These are phyloP conservation scores for Lepidochrysops patricia DNA, from an alignment of 2,888 invertebrate genomes.

Conservation along the genomic window DNA sequence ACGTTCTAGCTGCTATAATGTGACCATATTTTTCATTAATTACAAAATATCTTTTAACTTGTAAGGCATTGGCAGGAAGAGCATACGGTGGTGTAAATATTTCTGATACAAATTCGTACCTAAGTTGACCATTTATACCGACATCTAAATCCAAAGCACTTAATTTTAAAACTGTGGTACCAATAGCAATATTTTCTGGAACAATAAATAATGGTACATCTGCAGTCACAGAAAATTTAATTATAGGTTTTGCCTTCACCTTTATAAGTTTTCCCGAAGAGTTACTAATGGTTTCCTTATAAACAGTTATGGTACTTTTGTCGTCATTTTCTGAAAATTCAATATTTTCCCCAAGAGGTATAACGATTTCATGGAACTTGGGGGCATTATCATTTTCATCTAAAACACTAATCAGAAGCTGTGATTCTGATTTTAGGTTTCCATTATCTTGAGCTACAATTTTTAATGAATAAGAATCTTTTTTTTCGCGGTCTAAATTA, in stretches of 20 bases:
- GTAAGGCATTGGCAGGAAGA: constrained; percentile 52
- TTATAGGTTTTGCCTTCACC: constrained; percentile 48
- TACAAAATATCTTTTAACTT: constrained; percentile 79
- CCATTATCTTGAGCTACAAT: constrained; percentile 85
- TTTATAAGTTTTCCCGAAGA: constrained; percentile 40
- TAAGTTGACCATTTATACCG: constrained; percentile 80
- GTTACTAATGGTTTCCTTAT: constrained; percentile 52
- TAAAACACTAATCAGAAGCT: constrained; percentile 79
- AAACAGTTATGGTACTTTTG: constrained; percentile 60
- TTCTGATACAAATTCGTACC: constrained; percentile 81
- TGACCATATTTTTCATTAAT: constrained; percentile 86
- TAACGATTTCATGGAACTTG: constrained; percentile 79
- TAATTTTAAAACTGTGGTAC: constrained; percentile 79
- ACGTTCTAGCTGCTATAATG: constrained; percentile 79
- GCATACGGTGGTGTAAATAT: constrained; percentile 74
- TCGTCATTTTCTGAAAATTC: constrained; percentile 78
- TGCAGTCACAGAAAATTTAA: constrained; percentile 48
- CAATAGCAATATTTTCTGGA: constrained; percentile 82
- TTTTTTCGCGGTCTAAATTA: constrained; percentile 83
- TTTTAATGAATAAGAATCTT: constrained; percentile 78
- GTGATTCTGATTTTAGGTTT: constrained; percentile 82
- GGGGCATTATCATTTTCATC: constrained; percentile 91
- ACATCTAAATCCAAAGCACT: constrained; percentile 83
- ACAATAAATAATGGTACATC: constrained; percentile 77
- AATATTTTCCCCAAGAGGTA: constrained; percentile 79